Percentiles rank a stretch among this genome's conserved stretches.
These are phyloP conservation scores for Tridacna gigas DNA, from an alignment of 2,888 invertebrate genomes.

Conservation along the genomic window DNA sequence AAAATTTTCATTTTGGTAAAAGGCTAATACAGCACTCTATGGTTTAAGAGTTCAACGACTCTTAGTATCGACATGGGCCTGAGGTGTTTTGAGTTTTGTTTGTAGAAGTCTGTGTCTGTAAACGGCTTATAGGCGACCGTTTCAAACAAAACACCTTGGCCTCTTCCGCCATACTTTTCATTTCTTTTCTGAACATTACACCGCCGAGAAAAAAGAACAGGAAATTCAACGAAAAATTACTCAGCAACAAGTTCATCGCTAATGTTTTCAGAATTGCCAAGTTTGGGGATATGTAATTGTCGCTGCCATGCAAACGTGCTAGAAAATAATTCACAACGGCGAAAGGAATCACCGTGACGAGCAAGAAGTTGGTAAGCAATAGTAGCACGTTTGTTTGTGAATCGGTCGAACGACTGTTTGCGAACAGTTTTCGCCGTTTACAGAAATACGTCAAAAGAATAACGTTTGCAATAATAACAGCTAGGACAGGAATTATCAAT, in stretches of 20 bases:
- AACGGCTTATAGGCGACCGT: no score
- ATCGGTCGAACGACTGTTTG: background rate
- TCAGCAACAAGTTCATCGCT: background rate
- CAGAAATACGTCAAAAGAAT: background rate
- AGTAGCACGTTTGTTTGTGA: background rate
- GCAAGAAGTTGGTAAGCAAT: background rate
- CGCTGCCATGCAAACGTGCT: no score
- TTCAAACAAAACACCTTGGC: no score
- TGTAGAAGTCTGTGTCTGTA: no score
- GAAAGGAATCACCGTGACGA: background rate
- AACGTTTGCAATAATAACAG: background rate
- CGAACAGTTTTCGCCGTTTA: no score
- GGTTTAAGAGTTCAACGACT: no score
- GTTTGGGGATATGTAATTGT: background rate
- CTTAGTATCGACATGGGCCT: no score
- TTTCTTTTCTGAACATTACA: background rate
- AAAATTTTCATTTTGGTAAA: no score
- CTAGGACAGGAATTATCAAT: background rate
- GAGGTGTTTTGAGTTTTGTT: no score
- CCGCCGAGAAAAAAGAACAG: background rate
- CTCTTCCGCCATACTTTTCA: background rate
- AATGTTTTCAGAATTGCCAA: background rate
- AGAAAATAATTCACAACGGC: background rate
- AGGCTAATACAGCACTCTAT: no score
- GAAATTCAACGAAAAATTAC: conserved; percentile 2